Evolutionary conservation across 2,113 vertebrate genomes (phyloP).

Genomic region (Chinchilla lanigera): DNA sequence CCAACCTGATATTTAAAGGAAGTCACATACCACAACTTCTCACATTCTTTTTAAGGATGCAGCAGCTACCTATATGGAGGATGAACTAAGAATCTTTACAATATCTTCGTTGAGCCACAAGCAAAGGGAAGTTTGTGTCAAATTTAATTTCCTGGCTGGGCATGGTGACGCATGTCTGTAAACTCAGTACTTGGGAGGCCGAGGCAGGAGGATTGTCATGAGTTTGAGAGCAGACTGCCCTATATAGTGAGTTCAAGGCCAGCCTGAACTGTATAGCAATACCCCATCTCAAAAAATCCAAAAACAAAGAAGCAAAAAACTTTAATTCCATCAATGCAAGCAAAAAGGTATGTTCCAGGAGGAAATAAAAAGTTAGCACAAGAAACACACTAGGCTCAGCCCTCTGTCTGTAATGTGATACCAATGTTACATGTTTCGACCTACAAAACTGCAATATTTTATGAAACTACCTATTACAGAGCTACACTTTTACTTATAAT

Average conservation of each 20-base stretch:
- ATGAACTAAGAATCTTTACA: neutral
- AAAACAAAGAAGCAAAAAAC: neutral
- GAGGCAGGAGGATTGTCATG: neutral
- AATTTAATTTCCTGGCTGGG: neutral
- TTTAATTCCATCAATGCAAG: neutral
- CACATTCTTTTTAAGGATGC: neutral
- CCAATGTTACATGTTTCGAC: neutral
- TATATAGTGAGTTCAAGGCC: neutral
- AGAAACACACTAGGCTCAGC: neutral
- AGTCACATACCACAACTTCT: neutral
- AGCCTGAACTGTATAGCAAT: neutral
- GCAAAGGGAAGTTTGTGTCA: neutral
- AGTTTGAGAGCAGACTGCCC: no score
- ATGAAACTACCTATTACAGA: neutral
- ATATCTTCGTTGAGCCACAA: neutral
- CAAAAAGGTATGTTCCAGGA: neutral
- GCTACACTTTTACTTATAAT: neutral
- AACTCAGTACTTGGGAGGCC: neutral
- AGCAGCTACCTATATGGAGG: neutral
- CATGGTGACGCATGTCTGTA: neutral
- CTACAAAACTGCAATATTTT: neutral
- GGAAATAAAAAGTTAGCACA: neutral
- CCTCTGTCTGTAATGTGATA: neutral
- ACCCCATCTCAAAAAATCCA: neutral
- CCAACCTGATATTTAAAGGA: neutral